Evolutionary conservation across 2,113 vertebrate species (phyloP).

Genomic region (Connochaetes taurinus): DNA sequence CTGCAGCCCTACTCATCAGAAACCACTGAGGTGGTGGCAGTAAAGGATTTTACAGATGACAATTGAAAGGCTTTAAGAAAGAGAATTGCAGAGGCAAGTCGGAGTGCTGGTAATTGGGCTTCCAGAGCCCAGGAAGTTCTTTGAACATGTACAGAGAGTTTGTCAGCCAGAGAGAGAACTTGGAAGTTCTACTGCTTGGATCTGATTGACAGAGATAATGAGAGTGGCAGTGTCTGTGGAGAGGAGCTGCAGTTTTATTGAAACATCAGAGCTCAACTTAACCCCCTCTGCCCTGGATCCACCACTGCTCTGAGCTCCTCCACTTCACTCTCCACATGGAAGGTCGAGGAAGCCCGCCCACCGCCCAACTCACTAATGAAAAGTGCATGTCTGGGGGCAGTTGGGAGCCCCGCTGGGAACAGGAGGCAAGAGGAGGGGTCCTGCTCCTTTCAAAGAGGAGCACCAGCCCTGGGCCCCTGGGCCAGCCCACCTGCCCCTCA

Average conservation of each 20-base stretch:
- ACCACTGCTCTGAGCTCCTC: constrained; percentile 18
- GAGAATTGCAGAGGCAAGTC: constrained; percentile 79
- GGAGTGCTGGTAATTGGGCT: constrained; percentile 85
- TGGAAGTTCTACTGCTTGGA: constrained; percentile 77
- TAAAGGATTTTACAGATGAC: constrained; percentile 74
- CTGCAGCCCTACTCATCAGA: constrained; percentile 17
- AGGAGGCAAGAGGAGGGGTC: too few relatives aligned
- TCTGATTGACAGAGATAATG: constrained; percentile 80
- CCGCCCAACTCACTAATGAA: neutral
- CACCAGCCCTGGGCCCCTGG: neutral
- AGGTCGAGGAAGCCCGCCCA: neutral
- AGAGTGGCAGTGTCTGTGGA: constrained; percentile 77
- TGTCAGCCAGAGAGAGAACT: constrained; percentile 77
- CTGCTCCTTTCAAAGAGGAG: neutral
- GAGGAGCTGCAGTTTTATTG: constrained; percentile 69
- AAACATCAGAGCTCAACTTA: constrained; percentile 82
- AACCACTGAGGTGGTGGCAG: constrained; percentile 50
- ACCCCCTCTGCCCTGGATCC: constrained; percentile 74
- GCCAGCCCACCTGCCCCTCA: neutral
- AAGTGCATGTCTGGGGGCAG: neutral
- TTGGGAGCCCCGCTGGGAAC: neutral
- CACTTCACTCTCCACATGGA: constrained; percentile 37
- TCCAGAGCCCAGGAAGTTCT: constrained; percentile 78
- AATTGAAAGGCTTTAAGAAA: constrained; percentile 72
- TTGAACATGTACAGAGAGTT: constrained; percentile 85